Evolutionary conservation across 2,113 vertebrate species (phyloP), one percentile per base, ranked within the genome.

Genomic region (Apteryx owenii): DNA sequence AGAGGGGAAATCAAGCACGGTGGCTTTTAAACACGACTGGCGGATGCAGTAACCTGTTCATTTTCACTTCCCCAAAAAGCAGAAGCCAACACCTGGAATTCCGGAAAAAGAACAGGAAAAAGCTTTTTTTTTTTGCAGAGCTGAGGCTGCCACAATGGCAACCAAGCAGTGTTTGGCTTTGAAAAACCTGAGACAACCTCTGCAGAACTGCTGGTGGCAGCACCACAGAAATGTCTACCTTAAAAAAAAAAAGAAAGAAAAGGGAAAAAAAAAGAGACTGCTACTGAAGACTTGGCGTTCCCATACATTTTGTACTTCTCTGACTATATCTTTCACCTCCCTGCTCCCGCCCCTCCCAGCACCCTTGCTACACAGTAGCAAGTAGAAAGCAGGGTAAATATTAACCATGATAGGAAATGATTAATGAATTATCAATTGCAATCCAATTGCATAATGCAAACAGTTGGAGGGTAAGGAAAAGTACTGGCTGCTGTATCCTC

Each of bases 331-430:
- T 76, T 69, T 66, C 7, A 1, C 42, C 50, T 94, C 50, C 29
- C 40, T 64, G 38, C 68, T 83, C 31, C 76, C n/a, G 36, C 85
- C 95, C 68, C 80, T 95, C 93, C 95, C 72, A 51, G 68, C 60
- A 83, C 9, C 71, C 53, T 46, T 58, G 40, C 90, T 78, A 85
- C 90, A 94, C 90, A 95, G 97, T 93, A 96, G 95, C 95, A 68
- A 81, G 81, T 72, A 69, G 31, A 44, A 66, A 50, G 56, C 64
- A 61, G 62, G 85, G 75, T 95, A 98, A 97, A 97, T 76, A 98
- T 97, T 98, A 98, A 98, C 96, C 83, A n/a, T 1, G 20, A 92
- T 76, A 81, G 91, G 79, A 91, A 97, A 97, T 97, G 83, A 97
- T 97, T 97, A 95, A 95, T 97, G 94, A 95, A 88, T 81, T 93